Evolutionary conservation across 2,797 vertebrate species (phyloP).

Genomic region (Anniella stebbinsi): DNA sequence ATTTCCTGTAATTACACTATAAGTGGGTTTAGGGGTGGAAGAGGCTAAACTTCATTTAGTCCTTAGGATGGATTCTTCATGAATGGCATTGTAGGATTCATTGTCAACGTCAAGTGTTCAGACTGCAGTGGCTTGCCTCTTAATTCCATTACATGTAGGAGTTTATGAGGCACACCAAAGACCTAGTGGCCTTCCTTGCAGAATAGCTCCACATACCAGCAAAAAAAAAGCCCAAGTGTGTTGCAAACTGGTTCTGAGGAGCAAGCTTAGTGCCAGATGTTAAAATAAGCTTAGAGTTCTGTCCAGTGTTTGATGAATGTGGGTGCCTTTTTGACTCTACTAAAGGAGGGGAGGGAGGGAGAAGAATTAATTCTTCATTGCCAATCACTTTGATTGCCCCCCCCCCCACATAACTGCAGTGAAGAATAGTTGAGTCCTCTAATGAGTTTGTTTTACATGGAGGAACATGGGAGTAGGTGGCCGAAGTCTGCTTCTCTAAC

Average conservation of each 20-base stretch:
- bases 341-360: neutral
- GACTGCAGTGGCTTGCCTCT: constrained; percentile 21
- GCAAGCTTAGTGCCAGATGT: neutral
- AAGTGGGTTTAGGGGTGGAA: neutral
- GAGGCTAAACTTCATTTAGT: neutral
- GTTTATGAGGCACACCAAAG: constrained; percentile 60
- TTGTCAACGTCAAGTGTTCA: constrained; percentile 43
- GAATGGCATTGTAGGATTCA: neutral
- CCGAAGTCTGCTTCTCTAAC: neutral
- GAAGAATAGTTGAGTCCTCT: neutral
- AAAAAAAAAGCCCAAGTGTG: constrained; percentile 6
- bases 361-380: neutral
- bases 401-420: neutral
- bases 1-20: constrained; percentile 18
- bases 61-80: constrained; percentile 15
- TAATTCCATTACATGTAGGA: constrained; percentile 20
- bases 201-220: neutral
- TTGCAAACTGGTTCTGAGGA: neutral
- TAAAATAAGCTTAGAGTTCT: neutral
- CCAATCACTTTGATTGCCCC: neutral
- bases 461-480: neutral
- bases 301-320: neutral
- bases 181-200: constrained; percentile 61
- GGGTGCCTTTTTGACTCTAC: neutral
- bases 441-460: neutral